Evolutionary conservation across 1,140 invertebrate species (phyloP).

Genomic region (Amphibalanus amphitrite): DNA sequence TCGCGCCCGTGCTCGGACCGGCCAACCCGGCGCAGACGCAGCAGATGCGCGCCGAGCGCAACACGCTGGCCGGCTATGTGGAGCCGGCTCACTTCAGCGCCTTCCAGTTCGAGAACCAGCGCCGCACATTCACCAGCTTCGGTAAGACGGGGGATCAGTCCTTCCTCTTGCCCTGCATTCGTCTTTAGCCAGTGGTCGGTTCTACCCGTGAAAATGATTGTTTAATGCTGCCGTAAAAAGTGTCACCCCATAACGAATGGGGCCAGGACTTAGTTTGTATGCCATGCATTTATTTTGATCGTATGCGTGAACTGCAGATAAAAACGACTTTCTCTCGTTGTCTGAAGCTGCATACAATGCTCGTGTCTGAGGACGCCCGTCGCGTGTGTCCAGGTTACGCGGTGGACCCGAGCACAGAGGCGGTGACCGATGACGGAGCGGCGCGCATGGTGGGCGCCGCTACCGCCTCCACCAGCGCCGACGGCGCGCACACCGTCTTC

Average conservation of each 20-base stretch:
- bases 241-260: no score
- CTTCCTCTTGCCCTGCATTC: no score
- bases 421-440: conserved; percentile 33
- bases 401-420: conserved; percentile 73
- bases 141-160: conserved; percentile 35
- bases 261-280: no score
- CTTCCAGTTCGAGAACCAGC: conserved; percentile 96
- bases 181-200: no score
- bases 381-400: conserved; percentile 60
- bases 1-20: conserved; percentile 76
- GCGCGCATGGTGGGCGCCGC: conserved; percentile 44
- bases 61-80: conserved; percentile 85
- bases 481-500: conserved; percentile 67
- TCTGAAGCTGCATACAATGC: no score
- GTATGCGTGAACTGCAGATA: no score
- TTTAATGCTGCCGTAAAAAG: no score
- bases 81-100: conserved; percentile 89
- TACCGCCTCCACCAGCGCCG: conserved; percentile 27
- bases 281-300: no score
- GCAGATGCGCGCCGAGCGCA: conserved; percentile 68
- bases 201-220: no score
- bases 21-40: conserved; percentile 78
- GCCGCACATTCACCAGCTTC: conserved; percentile 83
- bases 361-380: no score
- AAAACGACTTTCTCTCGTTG: no score